Evolutionary conservation across 2,797 vertebrate species (phyloP), one percentile per base, ranked within the genome.

Genomic region (Stomatorhinus walkeri): DNA sequence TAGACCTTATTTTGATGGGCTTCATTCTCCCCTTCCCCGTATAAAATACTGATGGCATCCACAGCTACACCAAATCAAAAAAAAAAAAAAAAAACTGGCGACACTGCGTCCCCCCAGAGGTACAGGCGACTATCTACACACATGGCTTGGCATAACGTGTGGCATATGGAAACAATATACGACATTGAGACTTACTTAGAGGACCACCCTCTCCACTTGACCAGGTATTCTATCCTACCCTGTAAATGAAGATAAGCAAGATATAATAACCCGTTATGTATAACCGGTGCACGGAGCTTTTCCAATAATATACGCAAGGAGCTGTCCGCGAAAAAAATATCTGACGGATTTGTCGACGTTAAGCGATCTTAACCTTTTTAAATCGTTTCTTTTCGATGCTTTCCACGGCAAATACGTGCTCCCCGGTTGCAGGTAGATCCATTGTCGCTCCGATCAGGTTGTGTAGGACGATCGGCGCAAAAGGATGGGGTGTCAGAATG

Each of bases 121-220:
- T 88, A 28, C 22, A 83, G 22, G 28, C 61, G 9, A 28, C 64
- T 40, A 72, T 79, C 56, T 24, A 48, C n/a, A 48, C 59, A 87
- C 52, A 49, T 54, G 46, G 59, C 24, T n/a, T 79, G 46, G 85
- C 46, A 64, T 43, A 24, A n/a, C 56, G 40, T 22, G 24, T 49
- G 51, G 52, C 81, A 64, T 88, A 84, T 9, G 40, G 88, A 52
- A 88, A 56, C 79, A 89, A 56, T 54, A 43, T 86, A 43, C 12
- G 24, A 85, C 88, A 90, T 85, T 88, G 87, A 91, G 61, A 97
- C 98, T 98, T 96, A 98, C 98, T 98, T 98, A 68, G 98, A 96
- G 81, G 98, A 98, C 98, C 98, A 98, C 88, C 98, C 98, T 94
- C 97, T 95, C 98, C 98, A 99, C 96, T 99, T 99, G 94, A 99